Evolutionary conservation across 2,113 vertebrate genomes (phyloP), one percentile per base, ranked within the genome.

Genomic region (Zosterops pallidus): DNA sequence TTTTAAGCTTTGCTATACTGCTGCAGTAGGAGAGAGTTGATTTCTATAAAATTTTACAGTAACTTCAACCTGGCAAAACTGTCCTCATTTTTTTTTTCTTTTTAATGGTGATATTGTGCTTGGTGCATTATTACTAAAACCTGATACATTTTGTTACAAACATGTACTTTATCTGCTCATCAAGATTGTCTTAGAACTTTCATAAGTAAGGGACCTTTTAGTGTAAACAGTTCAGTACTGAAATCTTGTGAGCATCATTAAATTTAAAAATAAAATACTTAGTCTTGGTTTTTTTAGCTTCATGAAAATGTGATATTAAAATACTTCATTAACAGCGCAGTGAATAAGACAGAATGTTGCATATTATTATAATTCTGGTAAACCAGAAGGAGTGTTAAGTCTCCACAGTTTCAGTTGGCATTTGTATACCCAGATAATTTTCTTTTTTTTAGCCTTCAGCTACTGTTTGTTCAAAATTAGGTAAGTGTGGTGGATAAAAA

Each of bases 101-200:
- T 33, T 64, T 72, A 46, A 60, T 3, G 4, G 12, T 50, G 21
- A 41, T 72, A 46, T 69, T 53, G 6, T 80, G 20, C 41, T 57
- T 25, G 8, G 5, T 86, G 18, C 25, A 5, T 69, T 74, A 31
- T 86, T 90, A 53, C 26, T 62, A 29, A 41, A 69, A 33, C 4
- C 13, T 56, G 37, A 31, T 72, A 64, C 29, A 35, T 86, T 41
- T 92, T 19, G 15, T 69, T 56, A 37, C 29, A 57, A 35, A 29
- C 6, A 11, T 0, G 0, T 37, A 10, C 14, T 86, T 90, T 12
- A n/a, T 86, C 9, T 9, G 15, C 21, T 85, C 44, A 37, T 55
- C 35, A 77, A 2, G 28, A 42, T 70, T 82, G 14, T 89, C 37
- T 26, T 39, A 59, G 17, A 64, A 71, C 12, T 28, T 72, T 70